Base-by-base conservation (phyloP, 2,888 invertebrate species). In the Lasioglossum figueresi region DNA sequence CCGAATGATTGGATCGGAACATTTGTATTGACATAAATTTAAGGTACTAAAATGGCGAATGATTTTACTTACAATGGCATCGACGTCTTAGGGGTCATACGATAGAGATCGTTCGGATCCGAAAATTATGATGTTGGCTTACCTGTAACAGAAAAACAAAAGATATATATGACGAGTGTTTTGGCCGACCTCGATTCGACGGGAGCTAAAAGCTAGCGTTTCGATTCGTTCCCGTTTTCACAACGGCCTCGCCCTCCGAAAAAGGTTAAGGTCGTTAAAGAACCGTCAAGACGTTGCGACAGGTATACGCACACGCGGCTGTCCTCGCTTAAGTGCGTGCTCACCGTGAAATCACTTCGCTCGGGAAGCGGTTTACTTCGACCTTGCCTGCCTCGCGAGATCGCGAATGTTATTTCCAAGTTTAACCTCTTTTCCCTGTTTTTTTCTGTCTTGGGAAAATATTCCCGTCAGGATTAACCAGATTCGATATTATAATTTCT, bases 181-280 rank as follows among this genome's bases (percentile, higher is more conserved):
- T 56, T 14, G 23, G 27, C 27, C n/a, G 63, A 72, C 72, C 68
- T 59, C 80, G 43, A 63, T 84, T 45, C n/a, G 4, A 72, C 80
- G 83, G 85, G 90, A 90, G 90, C 87, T 87, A 88, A 89, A 91
- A 91, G 88, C 80, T 48, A 66, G 31, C 72, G 63, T 81, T 76
- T 79, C 79, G 75, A 84, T 83, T 80, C 45, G 74, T 82, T 84
- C 77, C 56, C 48, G 82, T 79, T 43, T 78, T 56, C 73, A 23
- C 43, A 52, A 40, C 72, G 80, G 84, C 82, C 78, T 87, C 84
- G 85, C 82, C 74, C 84, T 87, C 72, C 74, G 84, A 82, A 80
- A 91, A 91, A 92, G 92, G 91, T 92, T 91, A 92, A 92, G 91
- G 91, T 91, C 90, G 84, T 82, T 63, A 73, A 80, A 74, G 80